phyloP scores from a whole-genome alignment of 2,888 invertebrate species.

The Noctua fimbriata region DNA sequence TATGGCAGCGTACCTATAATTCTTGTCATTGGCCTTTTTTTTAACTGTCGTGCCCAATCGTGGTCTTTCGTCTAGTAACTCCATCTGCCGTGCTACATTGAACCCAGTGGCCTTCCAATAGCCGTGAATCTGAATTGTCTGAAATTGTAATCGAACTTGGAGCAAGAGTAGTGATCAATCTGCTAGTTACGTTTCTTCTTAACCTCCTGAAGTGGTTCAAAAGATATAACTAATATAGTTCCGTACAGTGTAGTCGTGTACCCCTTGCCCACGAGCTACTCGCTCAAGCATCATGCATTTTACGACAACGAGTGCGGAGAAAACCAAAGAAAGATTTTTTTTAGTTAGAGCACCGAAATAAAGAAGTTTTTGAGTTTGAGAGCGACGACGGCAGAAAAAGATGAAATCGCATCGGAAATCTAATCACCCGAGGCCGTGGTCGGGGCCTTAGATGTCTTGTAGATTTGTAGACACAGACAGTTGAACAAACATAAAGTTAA shows the following conservation, averaged over 20 bases:
- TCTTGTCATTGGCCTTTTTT: background rate
- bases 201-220: background rate
- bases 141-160: background rate
- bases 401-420: background rate
- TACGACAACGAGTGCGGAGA: background rate
- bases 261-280: background rate
- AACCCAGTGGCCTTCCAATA: background rate
- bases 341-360: background rate
- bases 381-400: background rate
- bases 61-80: too few species aligned
- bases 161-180: background rate
- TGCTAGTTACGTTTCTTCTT: background rate
- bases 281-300: background rate
- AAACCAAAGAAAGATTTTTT: background rate
- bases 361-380: background rate
- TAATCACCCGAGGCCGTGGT: background rate
- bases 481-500: slow-evolving; percentile 46
- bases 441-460: background rate
- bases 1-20: background rate
- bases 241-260: background rate
- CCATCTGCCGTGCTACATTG: background rate
- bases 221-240: background rate
- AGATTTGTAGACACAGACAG: background rate
- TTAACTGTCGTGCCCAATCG: background rate
- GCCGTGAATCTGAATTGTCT: background rate